Base-by-base conservation (phyloP, 2,888 invertebrate genomes). In the Athripsodes cinereus region DNA sequence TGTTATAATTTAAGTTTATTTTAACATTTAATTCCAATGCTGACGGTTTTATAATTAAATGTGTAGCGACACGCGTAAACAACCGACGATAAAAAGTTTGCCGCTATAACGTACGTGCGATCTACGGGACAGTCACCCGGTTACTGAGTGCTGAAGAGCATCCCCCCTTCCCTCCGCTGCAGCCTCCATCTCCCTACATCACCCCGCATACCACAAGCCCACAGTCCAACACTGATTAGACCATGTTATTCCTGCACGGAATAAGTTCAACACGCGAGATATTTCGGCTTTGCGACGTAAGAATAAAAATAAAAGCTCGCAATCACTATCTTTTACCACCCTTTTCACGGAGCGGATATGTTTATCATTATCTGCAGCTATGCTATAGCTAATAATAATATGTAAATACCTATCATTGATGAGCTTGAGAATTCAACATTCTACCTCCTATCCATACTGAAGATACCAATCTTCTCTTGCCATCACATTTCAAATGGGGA, bases 151-250 rank as follows among this genome's bases (percentile, higher is more conserved):
- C 26, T 22, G 52, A 50, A 31, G 46, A 48, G 50, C 53, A 22
- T 19, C 40, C 53, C 71, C 72, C 68, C 72, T 71, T 70, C 71
- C 69, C 68, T 70, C 72, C 70, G 69, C 72, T 71, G 69, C 69
- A 66, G 49, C 53, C 19, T 31, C 58, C 52, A 20, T 69, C 63
- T 64, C 66, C 62, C n/a, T n/a, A n/a, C n/a, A n/a, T n/a, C 67
- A 63, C 62, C 67, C 70, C 46, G 26, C 52, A 22, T 52, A 22
- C 52, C 46, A 13, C 71, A 74, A 22, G 22, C 53, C 50, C 48
- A 22, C 46, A 51, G 55, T 44, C 56, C 59, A 57, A 50, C 60
- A 54, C 60, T 60, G 60, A 60, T 60, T 60, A 60, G 60, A 54
- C 35, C 57, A 59, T 56, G 57, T 58, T 53, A 55, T 54, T 54